Evolutionary conservation across 2,113 vertebrate species (phyloP), one percentile per base, ranked within the genome.

Genomic region (Siniperca chuatsi): DNA sequence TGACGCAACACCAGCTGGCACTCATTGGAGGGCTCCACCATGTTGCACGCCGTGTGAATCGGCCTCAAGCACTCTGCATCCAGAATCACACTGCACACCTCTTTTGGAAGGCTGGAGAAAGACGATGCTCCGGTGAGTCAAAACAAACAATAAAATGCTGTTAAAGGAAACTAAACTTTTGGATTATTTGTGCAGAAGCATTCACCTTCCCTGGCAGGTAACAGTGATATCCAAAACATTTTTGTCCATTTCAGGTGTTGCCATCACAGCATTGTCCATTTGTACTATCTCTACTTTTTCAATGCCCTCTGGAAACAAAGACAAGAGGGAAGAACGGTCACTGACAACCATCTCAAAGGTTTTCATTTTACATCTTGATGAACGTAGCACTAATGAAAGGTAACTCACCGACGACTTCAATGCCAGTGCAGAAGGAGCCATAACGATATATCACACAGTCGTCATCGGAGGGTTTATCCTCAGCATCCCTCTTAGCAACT

Each of bases 171-270:
- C 6, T 20, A 13, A 40, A 25, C 4, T 3, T 1, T 33, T 54
- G 3, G 3, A 42, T 25, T 12, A 2, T 42, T 35, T 33, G 8
- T 1, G 37, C 4, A 23, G 29, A 2, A 76, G n/a, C 2, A 11
- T 91, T 94, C 89, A 98, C 98, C 98, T 97, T 79, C 97, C 98
- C 91, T 97, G 96, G 78, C 98, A 98, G 21, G 97, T 96, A 57
- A 99, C 95, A 0, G 96, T 98, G 87, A 98, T 93, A 60, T 99
- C 98, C 91, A 99, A 92, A 11, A 95, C 93, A 52, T 95, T 96
- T 61, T 88, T 95, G 9, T 82, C 84, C 76, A 83, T 92, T 0
- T 91, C 83, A 0, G 62, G 75, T 10, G 80, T 79, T 44, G 89
- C 78, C 15, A 94, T 87, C 40, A 94, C 57, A 52, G 87, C 80